Percentiles rank a stretch among this genome's conserved stretches.
Evolutionary conservation across 2,888 invertebrate species (phyloP).

Genomic region (Smittia aterrima): DNA sequence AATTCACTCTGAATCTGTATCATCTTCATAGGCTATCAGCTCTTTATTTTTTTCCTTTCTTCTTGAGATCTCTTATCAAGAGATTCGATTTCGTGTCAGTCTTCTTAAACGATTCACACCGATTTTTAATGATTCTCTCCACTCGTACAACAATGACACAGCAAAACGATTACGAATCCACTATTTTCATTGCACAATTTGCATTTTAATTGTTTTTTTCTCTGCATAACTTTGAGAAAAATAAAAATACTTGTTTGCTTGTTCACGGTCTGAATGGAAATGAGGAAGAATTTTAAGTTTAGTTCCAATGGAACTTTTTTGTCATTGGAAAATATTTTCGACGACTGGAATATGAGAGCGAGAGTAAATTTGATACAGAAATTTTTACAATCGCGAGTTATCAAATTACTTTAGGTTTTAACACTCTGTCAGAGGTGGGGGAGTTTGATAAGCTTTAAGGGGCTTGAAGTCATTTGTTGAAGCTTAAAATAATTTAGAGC

Average conservation of each 20-base stretch:
- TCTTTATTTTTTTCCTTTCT: not conserved
- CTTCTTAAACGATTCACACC: not conserved
- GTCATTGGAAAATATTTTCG: not conserved
- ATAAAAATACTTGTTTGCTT: not conserved
- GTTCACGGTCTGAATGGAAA: not conserved
- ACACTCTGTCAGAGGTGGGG: no score
- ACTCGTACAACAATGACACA: constrained; percentile 19
- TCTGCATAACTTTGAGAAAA: constrained; percentile 14
- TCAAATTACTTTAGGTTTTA: no score
- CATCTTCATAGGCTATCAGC: constrained; percentile 7
- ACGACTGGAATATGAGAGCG: not conserved
- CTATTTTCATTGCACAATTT: constrained; percentile 7
- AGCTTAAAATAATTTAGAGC: no score
- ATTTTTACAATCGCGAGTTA: no score
- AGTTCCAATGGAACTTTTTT: not conserved
- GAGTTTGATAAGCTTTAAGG: not conserved
- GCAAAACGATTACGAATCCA: not conserved
- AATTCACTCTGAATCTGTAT: constrained; percentile 6
- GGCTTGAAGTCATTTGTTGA: no score
- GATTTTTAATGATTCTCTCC: not conserved
- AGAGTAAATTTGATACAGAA: not conserved
- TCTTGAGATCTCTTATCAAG: constrained; percentile 15
- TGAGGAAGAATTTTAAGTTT: not conserved
- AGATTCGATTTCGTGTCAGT: not conserved
- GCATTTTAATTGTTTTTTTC: constrained; percentile 14